These are phyloP conservation scores for Lepidurus couesii DNA, from an alignment of 1,140 invertebrate species.

Conservation along the genomic window DNA sequence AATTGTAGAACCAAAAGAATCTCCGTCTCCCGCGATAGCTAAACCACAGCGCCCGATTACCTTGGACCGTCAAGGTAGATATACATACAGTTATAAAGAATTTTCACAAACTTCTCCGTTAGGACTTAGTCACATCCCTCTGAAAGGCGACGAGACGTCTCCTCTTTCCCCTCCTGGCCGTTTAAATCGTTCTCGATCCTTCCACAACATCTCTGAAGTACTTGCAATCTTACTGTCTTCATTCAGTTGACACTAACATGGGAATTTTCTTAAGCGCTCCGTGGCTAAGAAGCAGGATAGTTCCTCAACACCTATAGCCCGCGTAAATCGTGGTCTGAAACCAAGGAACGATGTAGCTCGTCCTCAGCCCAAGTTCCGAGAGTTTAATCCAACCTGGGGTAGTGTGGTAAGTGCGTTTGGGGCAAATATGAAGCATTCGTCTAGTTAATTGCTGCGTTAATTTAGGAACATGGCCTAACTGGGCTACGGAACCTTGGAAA, in stretches of 20 bases:
- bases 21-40: neutral
- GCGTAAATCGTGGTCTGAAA: neutral
- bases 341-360: neutral
- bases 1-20: conserved; percentile 34
- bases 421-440: neutral
- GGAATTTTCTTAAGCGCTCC: neutral
- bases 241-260: too few species aligned
- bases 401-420: neutral
- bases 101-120: neutral
- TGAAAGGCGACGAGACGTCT: neutral
- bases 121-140: neutral
- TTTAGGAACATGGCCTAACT: conserved; percentile 38
- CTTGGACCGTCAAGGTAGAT: neutral
- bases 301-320: neutral
- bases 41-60: neutral
- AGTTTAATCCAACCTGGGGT: conserved; percentile 2
- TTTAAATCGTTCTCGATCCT: neutral
- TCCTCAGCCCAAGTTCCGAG: neutral
- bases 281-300: neutral
- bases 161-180: neutral
- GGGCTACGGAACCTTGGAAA: conserved; percentile 55
- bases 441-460: conserved; percentile 16
- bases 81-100: neutral
- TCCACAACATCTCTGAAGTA: neutral
- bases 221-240: neutral